These are phyloP conservation scores for Amphiduros pacificus DNA, from an alignment of 2,888 invertebrate genomes.

Conservation along the genomic window DNA sequence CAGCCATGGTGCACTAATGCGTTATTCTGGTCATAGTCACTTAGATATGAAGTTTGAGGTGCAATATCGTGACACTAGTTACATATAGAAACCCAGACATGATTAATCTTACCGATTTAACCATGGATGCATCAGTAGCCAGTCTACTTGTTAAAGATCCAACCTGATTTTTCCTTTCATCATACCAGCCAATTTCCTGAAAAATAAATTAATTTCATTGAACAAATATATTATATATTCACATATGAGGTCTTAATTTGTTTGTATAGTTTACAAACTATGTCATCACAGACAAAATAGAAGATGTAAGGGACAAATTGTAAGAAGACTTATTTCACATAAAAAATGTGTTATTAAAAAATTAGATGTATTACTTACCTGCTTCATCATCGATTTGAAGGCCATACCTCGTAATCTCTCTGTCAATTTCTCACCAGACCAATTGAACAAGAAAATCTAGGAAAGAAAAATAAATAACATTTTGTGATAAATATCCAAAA, in stretches of 20 bases:
- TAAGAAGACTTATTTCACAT: no score
- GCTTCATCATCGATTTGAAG: conserved; percentile 60
- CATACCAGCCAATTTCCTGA: conserved; percentile 41
- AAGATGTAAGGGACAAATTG: no score
- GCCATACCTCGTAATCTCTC: conserved; percentile 65
- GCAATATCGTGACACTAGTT: no score
- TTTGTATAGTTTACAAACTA: no score
- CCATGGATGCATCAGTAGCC: conserved; percentile 36
- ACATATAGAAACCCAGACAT: no score
- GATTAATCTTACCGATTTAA: conserved; percentile 54
- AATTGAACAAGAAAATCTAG: conserved; percentile 62
- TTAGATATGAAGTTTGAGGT: no score
- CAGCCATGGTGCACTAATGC: no score
- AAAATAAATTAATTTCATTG: background rate
- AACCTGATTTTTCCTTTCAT: conserved; percentile 34
- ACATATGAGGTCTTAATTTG: no score
- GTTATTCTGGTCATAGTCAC: no score
- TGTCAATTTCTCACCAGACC: conserved; percentile 77
- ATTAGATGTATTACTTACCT: conserved; percentile 6
- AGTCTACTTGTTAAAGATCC: conserved; percentile 34
- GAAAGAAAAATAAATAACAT: background rate
- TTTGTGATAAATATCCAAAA: no score
- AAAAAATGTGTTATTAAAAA: no score
- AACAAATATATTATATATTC: background rate
- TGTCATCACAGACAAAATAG: no score